A percentile compares a stretch with the other conserved stretches of the same genome.
These are phyloP conservation scores for Nowickia ferox DNA, from an alignment of 2,888 invertebrate genomes.

Conservation along the genomic window DNA sequence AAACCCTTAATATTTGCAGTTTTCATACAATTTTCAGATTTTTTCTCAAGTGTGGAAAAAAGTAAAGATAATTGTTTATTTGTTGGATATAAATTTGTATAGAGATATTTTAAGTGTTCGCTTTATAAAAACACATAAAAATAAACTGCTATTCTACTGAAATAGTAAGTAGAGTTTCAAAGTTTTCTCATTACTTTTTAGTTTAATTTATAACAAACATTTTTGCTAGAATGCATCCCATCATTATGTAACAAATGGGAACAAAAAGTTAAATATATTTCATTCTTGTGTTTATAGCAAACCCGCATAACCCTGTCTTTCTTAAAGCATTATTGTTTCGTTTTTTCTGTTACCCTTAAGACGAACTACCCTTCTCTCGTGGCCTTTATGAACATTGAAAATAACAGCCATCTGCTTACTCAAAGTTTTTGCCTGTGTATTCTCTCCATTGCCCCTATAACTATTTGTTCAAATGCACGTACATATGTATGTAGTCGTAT, in stretches of 20 bases:
- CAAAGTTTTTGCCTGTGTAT: constrained; percentile 32
- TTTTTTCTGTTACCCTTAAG: background rate
- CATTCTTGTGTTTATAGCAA: background rate
- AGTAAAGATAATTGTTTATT: no score
- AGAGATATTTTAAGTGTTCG: no score
- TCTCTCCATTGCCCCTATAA: constrained; percentile 35
- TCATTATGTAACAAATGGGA: background rate
- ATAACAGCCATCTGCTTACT: constrained; percentile 50
- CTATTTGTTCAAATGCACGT: constrained; percentile 7
- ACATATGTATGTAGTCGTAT: background rate
- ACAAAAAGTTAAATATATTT: background rate
- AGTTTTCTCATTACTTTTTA: no score
- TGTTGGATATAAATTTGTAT: no score
- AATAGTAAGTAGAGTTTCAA: no score
- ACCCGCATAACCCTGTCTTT: constrained; percentile 41
- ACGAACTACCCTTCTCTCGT: constrained; percentile 48
- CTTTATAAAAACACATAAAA: no score
- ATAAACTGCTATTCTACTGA: no score
- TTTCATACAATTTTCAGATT: no score
- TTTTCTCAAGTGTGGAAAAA: no score
- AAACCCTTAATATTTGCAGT: no score
- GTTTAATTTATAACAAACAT: background rate
- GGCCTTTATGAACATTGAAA: constrained; percentile 19
- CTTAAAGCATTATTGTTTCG: constrained; percentile 25
- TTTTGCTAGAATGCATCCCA: background rate